phyloP scores from a whole-genome alignment of 92 coral and sea anemone genomes.

The Palythoa grandiflora region DNA sequence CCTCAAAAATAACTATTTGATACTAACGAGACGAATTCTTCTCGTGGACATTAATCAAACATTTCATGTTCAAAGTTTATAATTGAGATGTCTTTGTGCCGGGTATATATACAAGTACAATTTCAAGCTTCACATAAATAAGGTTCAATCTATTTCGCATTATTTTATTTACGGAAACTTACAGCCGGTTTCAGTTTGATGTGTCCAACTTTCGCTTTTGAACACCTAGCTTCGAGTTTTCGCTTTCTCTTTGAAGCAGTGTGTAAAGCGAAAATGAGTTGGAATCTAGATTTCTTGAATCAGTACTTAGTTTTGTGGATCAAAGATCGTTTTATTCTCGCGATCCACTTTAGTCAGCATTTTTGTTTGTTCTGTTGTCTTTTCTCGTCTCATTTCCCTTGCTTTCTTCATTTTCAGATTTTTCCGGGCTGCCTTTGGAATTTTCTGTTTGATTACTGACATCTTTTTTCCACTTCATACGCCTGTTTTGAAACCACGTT shows the following conservation, averaged over 20 bases:
- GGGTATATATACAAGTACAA: conserved; percentile 1
- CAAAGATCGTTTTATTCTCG: conserved; percentile 8
- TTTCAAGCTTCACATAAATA: conserved; percentile 42
- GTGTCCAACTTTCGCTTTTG: conserved; percentile 2
- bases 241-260: conserved; percentile 35
- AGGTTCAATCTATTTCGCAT: conserved; percentile 24
- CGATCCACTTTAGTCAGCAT: neutral
- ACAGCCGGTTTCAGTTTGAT: conserved; percentile 14
- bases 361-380: conserved; percentile 10
- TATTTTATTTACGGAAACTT: conserved; percentile 31
- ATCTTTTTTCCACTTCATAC: conserved; percentile 98
- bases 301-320: neutral
- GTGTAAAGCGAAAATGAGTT: neutral
- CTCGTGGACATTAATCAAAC: conserved; percentile 1
- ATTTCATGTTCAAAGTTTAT: conserved; percentile 16
- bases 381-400: conserved; percentile 19
- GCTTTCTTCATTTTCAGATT: conserved; percentile 13
- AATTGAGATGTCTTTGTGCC: neutral
- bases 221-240: neutral
- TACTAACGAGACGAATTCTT: conserved; percentile 11
- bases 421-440: neutral
- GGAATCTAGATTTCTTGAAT: neutral
- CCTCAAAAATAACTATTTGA: neutral
- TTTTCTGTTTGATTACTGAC: conserved; percentile 50
- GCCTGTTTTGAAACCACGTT: conserved; percentile 98